Evolutionary conservation across 2,888 invertebrate genomes (phyloP).

Genomic region (Operophtera brumata): DNA sequence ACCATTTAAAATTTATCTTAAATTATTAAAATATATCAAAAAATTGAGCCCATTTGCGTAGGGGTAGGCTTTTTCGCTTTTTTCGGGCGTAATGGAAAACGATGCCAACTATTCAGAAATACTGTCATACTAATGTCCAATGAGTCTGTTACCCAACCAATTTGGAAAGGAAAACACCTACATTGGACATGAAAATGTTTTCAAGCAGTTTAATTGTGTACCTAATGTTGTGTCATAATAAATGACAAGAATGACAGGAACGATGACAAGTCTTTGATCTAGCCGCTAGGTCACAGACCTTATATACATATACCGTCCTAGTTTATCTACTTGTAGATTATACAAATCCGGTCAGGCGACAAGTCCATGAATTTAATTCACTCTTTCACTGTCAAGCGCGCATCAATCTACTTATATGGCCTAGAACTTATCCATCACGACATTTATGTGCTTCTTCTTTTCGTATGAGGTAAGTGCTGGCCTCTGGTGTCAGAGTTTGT

Average conservation of each 20-base stretch:
- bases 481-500: too few relatives aligned
- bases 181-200: too few relatives aligned
- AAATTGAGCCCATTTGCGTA: too few relatives aligned
- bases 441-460: neutral
- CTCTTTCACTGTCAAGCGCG: neutral
- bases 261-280: slow-evolving; percentile 4
- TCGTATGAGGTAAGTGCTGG: too few relatives aligned
- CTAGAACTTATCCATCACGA: neutral
- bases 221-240: neutral
- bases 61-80: too few relatives aligned
- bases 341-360: slow-evolving; percentile 18
- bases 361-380: slow-evolving; percentile 17
- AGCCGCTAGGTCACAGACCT: slow-evolving; percentile 28
- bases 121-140: too few relatives aligned
- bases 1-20: too few relatives aligned
- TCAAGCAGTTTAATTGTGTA: neutral
- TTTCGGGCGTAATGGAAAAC: too few relatives aligned
- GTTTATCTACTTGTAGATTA: neutral
- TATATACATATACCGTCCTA: slow-evolving; percentile 18
- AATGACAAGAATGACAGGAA: slow-evolving; percentile 8
- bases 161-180: too few relatives aligned
- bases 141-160: too few relatives aligned
- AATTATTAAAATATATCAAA: too few relatives aligned
- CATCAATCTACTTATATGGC: neutral
- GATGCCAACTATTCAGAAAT: too few relatives aligned